phyloP scores from a whole-genome alignment of 2,888 invertebrate species.

The Girardia tigrina region DNA sequence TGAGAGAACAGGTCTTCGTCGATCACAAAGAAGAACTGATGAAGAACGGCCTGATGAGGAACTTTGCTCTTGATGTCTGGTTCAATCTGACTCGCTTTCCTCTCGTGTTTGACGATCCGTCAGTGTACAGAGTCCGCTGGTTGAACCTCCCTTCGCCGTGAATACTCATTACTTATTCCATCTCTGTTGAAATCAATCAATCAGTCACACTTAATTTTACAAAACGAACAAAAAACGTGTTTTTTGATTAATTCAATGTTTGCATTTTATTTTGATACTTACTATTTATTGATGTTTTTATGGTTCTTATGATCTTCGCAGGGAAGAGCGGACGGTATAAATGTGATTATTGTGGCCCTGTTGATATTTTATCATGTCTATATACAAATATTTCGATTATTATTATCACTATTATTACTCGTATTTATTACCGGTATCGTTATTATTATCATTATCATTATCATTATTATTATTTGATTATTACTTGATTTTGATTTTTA shows the following conservation, averaged over 20 bases:
- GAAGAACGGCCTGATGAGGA: not conserved
- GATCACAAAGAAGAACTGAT: not conserved
- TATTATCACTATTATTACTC: no score
- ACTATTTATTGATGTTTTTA: conserved; percentile 17
- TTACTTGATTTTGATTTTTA: not conserved
- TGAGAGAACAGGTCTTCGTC: not conserved
- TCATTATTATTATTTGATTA: not conserved
- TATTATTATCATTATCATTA: not conserved
- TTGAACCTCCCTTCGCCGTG: not conserved
- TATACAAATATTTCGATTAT: no score
- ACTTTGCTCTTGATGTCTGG: conserved; percentile 1
- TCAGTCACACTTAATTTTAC: not conserved
- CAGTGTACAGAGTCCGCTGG: not conserved
- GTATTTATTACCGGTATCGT: no score
- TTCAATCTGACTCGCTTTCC: not conserved
- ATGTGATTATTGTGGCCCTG: no score
- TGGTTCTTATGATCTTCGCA: not conserved
- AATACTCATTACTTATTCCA: conserved; percentile 17
- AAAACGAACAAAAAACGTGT: not conserved
- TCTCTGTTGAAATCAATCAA: not conserved
- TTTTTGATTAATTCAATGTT: not conserved
- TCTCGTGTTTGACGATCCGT: not conserved
- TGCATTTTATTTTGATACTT: conserved; percentile 14
- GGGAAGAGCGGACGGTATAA: not conserved
- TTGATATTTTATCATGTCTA: no score